These are phyloP conservation scores for Erebia palarica DNA, from an alignment of 2,888 invertebrate species.

Conservation along the genomic window DNA sequence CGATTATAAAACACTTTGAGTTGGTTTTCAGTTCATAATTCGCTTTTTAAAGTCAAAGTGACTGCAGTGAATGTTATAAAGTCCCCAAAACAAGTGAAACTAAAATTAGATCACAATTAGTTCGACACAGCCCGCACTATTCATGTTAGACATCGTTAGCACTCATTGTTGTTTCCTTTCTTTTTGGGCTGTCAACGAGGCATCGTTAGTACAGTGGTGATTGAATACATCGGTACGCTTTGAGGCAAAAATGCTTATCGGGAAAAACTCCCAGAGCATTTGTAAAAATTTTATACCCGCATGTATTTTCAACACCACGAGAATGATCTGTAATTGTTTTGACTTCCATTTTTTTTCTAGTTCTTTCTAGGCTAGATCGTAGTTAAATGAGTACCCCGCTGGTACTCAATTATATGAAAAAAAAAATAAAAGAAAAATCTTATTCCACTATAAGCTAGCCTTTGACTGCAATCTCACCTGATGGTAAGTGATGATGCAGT, in stretches of 20 bases:
- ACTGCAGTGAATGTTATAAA: no score
- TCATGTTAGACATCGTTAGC: constrained; percentile 35
- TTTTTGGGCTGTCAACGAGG: constrained; percentile 30
- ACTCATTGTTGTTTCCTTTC: constrained; percentile 31
- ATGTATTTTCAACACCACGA: background rate
- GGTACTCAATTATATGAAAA: no score
- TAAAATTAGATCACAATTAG: constrained; percentile 22
- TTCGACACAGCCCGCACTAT: constrained; percentile 24
- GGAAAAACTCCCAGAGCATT: constrained; percentile 6
- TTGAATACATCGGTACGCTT: constrained; percentile 29
- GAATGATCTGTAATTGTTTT: background rate
- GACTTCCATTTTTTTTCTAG: no score
- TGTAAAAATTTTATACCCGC: background rate
- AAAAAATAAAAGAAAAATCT: no score
- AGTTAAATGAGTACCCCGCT: no score
- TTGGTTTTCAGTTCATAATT: no score
- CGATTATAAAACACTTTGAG: no score
- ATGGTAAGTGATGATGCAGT: no score
- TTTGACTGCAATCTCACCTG: no score
- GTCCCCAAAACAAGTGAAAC: background rate
- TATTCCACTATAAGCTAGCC: no score
- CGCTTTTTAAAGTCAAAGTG: no score
- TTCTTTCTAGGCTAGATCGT: no score
- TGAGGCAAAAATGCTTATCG: constrained; percentile 20
- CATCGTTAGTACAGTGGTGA: constrained; percentile 32